Evolutionary conservation across 2,888 invertebrate species (phyloP).

Genomic region (Cephus rjabovi): DNA sequence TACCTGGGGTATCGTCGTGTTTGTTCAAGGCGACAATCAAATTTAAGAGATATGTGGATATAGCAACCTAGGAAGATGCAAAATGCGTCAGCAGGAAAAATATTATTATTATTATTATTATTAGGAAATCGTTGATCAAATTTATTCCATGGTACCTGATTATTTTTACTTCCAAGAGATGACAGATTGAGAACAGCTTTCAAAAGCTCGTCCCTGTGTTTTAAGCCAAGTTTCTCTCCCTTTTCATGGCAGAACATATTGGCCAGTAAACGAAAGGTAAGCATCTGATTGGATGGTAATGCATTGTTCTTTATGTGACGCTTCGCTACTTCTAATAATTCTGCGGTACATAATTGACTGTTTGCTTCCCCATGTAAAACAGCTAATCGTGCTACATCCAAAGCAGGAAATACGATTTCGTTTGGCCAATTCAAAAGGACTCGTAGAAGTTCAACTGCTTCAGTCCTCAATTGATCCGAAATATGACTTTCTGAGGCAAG

Average conservation of each 20-base stretch:
- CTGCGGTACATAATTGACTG: conserved; percentile 66
- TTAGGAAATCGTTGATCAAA: neutral
- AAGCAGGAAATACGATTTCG: conserved; percentile 86
- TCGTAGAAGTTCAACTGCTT: conserved; percentile 40
- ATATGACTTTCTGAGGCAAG: conserved; percentile 65
- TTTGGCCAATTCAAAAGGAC: conserved; percentile 55
- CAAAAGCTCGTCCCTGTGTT: conserved; percentile 71
- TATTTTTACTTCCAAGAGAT: conserved; percentile 71
- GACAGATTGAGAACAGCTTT: conserved; percentile 69
- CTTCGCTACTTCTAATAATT: conserved; percentile 64
- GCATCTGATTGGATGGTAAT: conserved; percentile 79
- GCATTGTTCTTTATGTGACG: conserved; percentile 64
- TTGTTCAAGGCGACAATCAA: conserved; percentile 75
- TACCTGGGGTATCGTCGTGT: conserved; percentile 68
- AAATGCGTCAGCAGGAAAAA: neutral
- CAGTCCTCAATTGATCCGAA: conserved; percentile 29
- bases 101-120: neutral
- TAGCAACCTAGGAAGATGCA: conserved; percentile 74
- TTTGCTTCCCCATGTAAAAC: conserved; percentile 78
- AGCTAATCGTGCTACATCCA: conserved; percentile 88
- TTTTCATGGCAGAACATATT: conserved; percentile 82
- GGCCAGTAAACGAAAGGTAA: conserved; percentile 81
- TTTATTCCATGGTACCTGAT: conserved; percentile 69
- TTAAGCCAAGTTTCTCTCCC: conserved; percentile 75
- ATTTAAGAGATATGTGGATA: conserved; percentile 80